Evolutionary conservation across 2,113 vertebrate genomes (phyloP).

Genomic region (Pimephales promelas): DNA sequence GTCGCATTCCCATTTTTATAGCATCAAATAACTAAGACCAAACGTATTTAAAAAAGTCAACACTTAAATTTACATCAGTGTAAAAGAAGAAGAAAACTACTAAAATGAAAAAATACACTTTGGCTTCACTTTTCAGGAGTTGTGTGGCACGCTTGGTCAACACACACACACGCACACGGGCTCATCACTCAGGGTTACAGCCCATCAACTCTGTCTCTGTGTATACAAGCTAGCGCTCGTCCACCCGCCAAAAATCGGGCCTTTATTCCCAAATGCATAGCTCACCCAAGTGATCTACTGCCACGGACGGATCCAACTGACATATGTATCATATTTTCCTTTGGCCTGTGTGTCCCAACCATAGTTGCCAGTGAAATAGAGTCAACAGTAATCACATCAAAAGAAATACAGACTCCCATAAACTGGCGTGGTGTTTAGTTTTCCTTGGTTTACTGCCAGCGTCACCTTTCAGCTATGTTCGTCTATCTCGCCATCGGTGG

Average conservation of each 20-base stretch:
- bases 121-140: too few species aligned
- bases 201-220: slow-evolving; percentile 62
- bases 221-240: slow-evolving; percentile 67
- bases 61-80: too few species aligned
- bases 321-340: slow-evolving; percentile 44
- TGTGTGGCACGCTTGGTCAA: background rate
- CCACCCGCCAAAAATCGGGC: slow-evolving; percentile 50
- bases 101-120: too few species aligned
- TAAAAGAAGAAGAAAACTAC: too few species aligned
- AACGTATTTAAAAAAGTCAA: too few species aligned
- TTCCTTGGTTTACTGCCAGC: slow-evolving; percentile 32
- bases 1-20: too few species aligned
- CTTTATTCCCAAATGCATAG: slow-evolving; percentile 35
- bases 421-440: slow-evolving; percentile 17
- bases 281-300: slow-evolving; percentile 39
- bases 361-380: slow-evolving; percentile 23
- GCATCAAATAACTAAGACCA: too few species aligned
- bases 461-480: slow-evolving; percentile 43
- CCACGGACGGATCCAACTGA: slow-evolving; percentile 9
- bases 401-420: slow-evolving; percentile 11
- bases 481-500: slow-evolving; percentile 44
- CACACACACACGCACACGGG: slow-evolving; percentile 50
- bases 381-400: slow-evolving; percentile 39
- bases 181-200: slow-evolving; percentile 63
- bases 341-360: slow-evolving; percentile 17